Percentiles rank a stretch among this genome's conserved stretches.
Evolutionary conservation across 2,113 vertebrate genomes (phyloP).

Genomic region (Urocolius indicus): DNA sequence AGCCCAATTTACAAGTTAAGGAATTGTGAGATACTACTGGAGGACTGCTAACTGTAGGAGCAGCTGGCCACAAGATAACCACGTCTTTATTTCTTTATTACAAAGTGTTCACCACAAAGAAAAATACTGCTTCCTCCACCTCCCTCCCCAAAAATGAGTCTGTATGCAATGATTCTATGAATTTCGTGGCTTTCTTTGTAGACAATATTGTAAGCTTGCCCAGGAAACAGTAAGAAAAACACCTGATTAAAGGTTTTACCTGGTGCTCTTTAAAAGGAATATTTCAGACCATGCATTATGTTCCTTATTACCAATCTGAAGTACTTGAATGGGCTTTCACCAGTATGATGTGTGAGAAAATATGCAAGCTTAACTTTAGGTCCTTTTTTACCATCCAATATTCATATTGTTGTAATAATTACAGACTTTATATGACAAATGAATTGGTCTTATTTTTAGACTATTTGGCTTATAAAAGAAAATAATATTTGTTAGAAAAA

Average conservation of each 20-base stretch:
- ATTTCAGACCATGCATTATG: not conserved
- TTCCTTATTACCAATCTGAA: not conserved
- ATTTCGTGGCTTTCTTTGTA: not conserved
- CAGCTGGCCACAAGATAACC: rapidly evolving
- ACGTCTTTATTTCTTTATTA: not conserved
- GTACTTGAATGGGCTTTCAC: not conserved
- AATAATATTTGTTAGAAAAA: not conserved
- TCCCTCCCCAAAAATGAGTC: not conserved
- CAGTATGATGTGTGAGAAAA: not conserved
- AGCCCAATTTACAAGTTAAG: not conserved
- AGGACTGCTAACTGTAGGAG: not conserved
- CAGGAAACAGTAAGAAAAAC: not conserved
- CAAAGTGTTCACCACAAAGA: not conserved
- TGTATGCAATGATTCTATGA: not conserved
- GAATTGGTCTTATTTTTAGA: not conserved
- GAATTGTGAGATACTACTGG: not conserved
- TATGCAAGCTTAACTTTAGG: not conserved
- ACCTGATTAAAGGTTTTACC: not conserved
- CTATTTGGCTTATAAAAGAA: not conserved
- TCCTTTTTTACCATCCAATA: not conserved
- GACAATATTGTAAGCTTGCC: not conserved
- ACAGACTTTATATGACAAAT: not conserved
- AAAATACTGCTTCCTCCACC: not conserved
- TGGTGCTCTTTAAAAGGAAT: not conserved
- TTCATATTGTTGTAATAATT: not conserved